Evolutionary conservation across 2,888 invertebrate species (phyloP), one percentile per base, ranked within the genome.

Genomic region (Sturmia bella): DNA sequence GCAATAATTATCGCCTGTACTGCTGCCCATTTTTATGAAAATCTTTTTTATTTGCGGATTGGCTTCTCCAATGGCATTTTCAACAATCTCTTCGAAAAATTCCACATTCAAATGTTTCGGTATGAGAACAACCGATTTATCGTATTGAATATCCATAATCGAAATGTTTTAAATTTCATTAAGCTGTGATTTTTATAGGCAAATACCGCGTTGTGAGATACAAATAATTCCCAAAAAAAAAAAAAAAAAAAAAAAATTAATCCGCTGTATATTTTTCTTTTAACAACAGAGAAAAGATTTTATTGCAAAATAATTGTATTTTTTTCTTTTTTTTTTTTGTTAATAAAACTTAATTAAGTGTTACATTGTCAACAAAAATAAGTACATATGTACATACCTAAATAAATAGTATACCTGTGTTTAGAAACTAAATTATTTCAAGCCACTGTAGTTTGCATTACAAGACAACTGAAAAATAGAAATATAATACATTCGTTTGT

Each of bases 1-100:
- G 41, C 85, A 85, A 52, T 85, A 86, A 70, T 86, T 86, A 15
- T 86, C 86, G 24, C 86, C 86, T 6, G 59, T 66, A 52, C 57
- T 56, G 50, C 84, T 84, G 13, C 85, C 86, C 76, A 81, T 82
- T 32, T 79, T 74, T 2, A 86, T 57, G n/a, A 48, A 24, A 3
- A 86, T 45, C 21, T 80, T 80, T 9, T 77, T 70, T 0, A 85
- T 72, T 9, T 27, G 64, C 50, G 69, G 41, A n/a, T 48, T 48
- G 2, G 54, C 69, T 3, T 80, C 76, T 1, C 64, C 63, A 0
- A 85, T 59, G 6, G 77, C 84, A 74, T 86, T 84, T 68, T 83
- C 83, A 0, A 86, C 24, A 7, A 80, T 77, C 52, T 84, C 85
- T 21, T 83, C 70, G 27, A 86, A 86, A 19, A 87, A 83, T 0